Evolutionary conservation across 2,888 invertebrate species (phyloP).

Genomic region (Calliopum simillimum): DNA sequence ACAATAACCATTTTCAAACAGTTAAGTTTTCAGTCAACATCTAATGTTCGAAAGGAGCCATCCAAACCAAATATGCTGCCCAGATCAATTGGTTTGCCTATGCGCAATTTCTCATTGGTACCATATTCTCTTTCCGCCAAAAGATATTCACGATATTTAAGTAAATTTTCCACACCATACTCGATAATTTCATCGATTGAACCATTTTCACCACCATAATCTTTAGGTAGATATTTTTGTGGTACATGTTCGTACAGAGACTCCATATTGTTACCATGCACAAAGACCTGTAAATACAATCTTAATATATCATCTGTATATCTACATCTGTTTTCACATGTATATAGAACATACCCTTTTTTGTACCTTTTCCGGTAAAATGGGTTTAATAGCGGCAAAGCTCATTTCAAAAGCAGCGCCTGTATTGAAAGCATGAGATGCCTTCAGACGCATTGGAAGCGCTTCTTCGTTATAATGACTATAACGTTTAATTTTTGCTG

Average conservation of each 20-base stretch:
- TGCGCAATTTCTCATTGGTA: constrained; percentile 52
- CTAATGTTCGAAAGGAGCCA: constrained; percentile 57
- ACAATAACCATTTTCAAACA: too few species aligned
- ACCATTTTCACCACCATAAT: constrained; percentile 75
- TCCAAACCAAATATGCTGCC: constrained; percentile 56
- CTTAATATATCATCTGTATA: not conserved
- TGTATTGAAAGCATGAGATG: constrained; percentile 72
- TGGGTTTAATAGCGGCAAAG: constrained; percentile 71
- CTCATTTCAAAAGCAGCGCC: constrained; percentile 72
- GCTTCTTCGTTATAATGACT: constrained; percentile 71
- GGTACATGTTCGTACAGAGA: constrained; percentile 72
- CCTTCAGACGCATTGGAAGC: constrained; percentile 72
- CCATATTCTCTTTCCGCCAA: constrained; percentile 55
- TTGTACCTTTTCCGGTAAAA: constrained; percentile 73
- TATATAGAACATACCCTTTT: constrained; percentile 68
- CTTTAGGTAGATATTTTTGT: constrained; percentile 71
- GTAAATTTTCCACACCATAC: constrained; percentile 46
- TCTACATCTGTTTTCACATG: not conserved
- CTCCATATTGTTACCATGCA: constrained; percentile 71
- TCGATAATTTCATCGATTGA: constrained; percentile 60
- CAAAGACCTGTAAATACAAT: constrained; percentile 66
- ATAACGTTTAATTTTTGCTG: constrained; percentile 72
- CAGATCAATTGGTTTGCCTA: constrained; percentile 49
- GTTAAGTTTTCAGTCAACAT: constrained; percentile 49
- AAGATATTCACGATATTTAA: constrained; percentile 50